Percentiles rank a stretch among this genome's conserved stretches.
Evolutionary conservation across 2,888 invertebrate genomes (phyloP).

Genomic region (Phengaris arion): DNA sequence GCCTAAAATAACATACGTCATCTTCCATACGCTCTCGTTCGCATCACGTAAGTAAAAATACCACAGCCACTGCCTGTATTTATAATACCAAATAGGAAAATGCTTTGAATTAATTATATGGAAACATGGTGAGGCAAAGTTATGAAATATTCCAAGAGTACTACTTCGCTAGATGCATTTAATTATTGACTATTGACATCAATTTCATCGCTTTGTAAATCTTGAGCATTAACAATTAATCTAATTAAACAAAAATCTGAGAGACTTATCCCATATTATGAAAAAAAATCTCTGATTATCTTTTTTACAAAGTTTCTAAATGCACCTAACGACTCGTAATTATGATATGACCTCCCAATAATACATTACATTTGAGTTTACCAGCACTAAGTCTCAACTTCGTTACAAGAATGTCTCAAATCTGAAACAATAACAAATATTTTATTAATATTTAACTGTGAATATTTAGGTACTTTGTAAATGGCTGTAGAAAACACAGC

Average conservation of each 20-base stretch:
- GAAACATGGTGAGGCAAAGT: constrained; percentile 70
- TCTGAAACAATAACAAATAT: constrained; percentile 55
- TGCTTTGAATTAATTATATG: constrained; percentile 70
- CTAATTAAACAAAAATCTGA: constrained; percentile 22
- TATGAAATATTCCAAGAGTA: constrained; percentile 59
- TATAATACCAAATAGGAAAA: constrained; percentile 80
- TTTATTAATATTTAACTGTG: constrained; percentile 10
- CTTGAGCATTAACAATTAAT: constrained; percentile 24
- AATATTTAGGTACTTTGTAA: not conserved
- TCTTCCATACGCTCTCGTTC: constrained; percentile 61
- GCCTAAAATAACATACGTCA: constrained; percentile 75
- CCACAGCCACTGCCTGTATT: constrained; percentile 80
- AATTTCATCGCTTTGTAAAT: constrained; percentile 20
- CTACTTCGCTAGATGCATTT: constrained; percentile 65
- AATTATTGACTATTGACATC: not conserved
- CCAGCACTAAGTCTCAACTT: constrained; percentile 71
- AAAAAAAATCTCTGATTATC: constrained; percentile 3
- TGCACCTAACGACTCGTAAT: constrained; percentile 70
- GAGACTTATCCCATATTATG: constrained; percentile 23
- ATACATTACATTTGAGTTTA: constrained; percentile 63
- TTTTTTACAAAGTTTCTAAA: constrained; percentile 40
- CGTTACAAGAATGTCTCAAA: constrained; percentile 57
- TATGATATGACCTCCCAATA: constrained; percentile 69
- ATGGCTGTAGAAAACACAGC: no score
- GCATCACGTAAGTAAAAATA: constrained; percentile 76